Base-by-base conservation (phyloP, 2,888 invertebrate genomes). In the Homarus gammarus region DNA sequence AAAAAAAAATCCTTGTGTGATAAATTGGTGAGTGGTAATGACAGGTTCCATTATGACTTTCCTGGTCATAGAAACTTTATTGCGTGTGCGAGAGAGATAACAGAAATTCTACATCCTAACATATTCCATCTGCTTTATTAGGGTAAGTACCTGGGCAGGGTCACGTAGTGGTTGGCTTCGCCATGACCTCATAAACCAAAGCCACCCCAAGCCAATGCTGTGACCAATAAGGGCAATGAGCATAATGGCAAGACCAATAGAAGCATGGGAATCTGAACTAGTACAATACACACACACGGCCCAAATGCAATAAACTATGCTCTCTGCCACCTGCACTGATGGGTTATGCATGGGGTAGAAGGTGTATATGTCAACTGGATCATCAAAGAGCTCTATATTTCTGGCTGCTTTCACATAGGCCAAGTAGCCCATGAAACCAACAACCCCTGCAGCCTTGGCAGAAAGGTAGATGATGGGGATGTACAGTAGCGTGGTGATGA, bases 91-190 rank as follows among this genome's bases (percentile, higher is more conserved):
- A 18, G 18, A 56, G 22, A 56, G 18, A 12, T 22, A 56, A 56
- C 15, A 0, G 0, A 5, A 5, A 22, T 18, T 56, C 64, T 64
- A 27, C 22, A 22, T 10, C 64, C 64, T 64, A 27, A 27, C 61
- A 64, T 64, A 31, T 27, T 64, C 64, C 64, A 64, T 64, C 12
- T 64, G 64, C 64, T 64, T 64, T 64, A 31, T 64, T 12, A 64
- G 10, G 64, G n/a, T 6, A 27, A 27, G 64, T 0, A 64, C 64
- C 64, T 27, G 64, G 31, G 3, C 12, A 27, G 64, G 64, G 64
- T 64, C 61, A 64, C n/a, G 61, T 1, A 64, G 61, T 64, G 61
- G 61, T 27, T 64, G 61, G n/a, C 61, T 64, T 1, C 8, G 27
- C 27, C 61, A 27, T 27, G 61, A 27, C 10, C 27, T n/a, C 5